A percentile compares a stretch with the other conserved stretches of the same genome.
phyloP scores from a whole-genome alignment of 2,797 vertebrate genomes.

The Peromyscus eremicus region DNA sequence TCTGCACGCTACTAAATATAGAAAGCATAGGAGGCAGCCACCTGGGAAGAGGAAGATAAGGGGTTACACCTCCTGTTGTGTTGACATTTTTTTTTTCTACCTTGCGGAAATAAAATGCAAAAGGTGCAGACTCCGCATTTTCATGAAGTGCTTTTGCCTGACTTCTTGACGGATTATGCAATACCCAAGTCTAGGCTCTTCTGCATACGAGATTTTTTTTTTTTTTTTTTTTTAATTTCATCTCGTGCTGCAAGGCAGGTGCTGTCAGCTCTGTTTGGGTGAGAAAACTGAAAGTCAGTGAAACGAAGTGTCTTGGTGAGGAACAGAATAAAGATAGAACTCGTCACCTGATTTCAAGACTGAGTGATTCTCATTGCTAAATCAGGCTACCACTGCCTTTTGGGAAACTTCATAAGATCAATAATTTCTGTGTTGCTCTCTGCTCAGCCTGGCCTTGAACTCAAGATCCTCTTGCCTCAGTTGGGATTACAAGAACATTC shows the following conservation, averaged over 20 bases:
- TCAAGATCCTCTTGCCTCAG: not conserved
- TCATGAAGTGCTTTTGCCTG: not conserved
- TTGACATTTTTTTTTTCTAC: not conserved
- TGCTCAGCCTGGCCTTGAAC: not conserved
- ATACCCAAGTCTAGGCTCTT: conserved; percentile 37
- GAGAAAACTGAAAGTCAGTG: conserved; percentile 39
- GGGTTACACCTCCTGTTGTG: conserved; percentile 16
- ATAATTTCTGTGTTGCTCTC: not conserved
- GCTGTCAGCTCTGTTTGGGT: not conserved
- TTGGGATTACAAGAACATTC: not conserved
- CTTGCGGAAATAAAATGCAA: conserved; percentile 11
- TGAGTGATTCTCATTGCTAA: conserved; percentile 16
- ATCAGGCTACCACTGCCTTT: not conserved
- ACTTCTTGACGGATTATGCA: not conserved
- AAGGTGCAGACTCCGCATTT: conserved; percentile 28
- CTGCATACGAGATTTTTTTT: not conserved
- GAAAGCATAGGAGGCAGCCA: conserved; percentile 17
- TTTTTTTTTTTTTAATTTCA: not conserved
- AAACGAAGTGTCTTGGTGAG: conserved; percentile 20
- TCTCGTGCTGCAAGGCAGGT: not conserved
- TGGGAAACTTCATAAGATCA: conserved; percentile 29
- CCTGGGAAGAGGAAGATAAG: conserved; percentile 21
- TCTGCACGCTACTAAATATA: conserved; percentile 53
- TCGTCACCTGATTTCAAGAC: not conserved
- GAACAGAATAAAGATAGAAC: conserved; percentile 20